Conservation (phyloP, 1,140 invertebrate species). For the Drosophila bipectinata region DNA sequence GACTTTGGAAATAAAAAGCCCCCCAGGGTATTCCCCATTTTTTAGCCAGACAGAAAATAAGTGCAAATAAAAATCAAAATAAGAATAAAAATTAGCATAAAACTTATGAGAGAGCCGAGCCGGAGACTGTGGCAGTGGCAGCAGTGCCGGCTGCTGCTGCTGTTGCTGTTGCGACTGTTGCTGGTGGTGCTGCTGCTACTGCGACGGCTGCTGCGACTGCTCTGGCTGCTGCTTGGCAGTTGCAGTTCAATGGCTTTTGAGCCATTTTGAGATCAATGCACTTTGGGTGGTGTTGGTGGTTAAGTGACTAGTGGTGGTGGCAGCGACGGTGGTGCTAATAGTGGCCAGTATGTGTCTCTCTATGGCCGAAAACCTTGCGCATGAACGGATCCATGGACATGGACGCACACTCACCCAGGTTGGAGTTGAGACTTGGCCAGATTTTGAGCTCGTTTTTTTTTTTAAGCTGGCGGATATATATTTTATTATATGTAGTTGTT, state of each 20-base stretch:
- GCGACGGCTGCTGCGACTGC: constrained; percentile 22
- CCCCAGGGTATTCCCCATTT: background rate
- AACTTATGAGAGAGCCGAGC: background rate
- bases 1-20: background rate
- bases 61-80: background rate
- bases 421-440: constrained; percentile 26
- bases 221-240: constrained; percentile 1
- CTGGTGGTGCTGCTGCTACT: background rate
- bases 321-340: constrained; percentile 1
- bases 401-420: constrained; percentile 52
- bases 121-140: constrained; percentile 5
- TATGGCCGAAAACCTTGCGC: constrained; percentile 76
- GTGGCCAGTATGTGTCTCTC: background rate
- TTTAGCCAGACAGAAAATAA: background rate
- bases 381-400: constrained; percentile 83
- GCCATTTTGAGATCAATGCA: constrained; percentile 83
- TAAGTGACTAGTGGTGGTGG: constrained; percentile 12
- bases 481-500: background rate
- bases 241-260: constrained; percentile 83
- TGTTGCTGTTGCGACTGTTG: background rate
- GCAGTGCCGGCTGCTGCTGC: constrained; percentile 14
- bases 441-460: constrained; percentile 8
- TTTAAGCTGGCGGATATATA: constrained; percentile 53
- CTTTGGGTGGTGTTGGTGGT: constrained; percentile 26
- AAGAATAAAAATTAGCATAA: constrained; percentile 27